A percentile compares a stretch with the other conserved stretches of the same genome.
These are phyloP conservation scores for Orbicella faveolata DNA, from an alignment of 64 coral and sea anemone genomes.

Conservation along the genomic window DNA sequence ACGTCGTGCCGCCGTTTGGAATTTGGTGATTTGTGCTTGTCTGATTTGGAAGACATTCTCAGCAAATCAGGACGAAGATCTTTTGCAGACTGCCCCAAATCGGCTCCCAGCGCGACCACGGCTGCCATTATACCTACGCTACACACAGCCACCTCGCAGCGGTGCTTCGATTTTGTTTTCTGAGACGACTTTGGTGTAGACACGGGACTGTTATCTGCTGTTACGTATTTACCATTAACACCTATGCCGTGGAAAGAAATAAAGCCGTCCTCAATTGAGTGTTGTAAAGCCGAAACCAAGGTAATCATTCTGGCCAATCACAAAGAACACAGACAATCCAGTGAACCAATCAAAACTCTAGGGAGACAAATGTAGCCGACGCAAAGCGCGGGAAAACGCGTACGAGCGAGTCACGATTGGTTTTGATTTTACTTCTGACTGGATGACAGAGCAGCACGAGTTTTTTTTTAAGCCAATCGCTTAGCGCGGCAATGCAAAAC, in stretches of 20 bases:
- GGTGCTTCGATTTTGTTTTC: constrained; percentile 52
- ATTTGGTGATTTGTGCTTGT: constrained; percentile 62
- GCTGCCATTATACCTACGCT: constrained; percentile 64
- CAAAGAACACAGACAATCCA: too few species aligned
- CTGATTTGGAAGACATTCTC: constrained; percentile 36
- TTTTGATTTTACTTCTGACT: too few species aligned
- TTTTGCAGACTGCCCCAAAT: constrained; percentile 51
- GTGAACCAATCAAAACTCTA: too few species aligned
- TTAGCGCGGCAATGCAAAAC: too few species aligned
- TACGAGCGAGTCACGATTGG: too few species aligned
- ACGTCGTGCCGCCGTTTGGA: constrained; percentile 76
- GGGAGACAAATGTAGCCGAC: too few species aligned
- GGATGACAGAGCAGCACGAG: too few species aligned
- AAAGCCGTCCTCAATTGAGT: too few species aligned
- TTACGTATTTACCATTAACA: constrained; percentile 44
- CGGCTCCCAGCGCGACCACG: constrained; percentile 47
- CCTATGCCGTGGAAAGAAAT: neutral
- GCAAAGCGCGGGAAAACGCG: too few species aligned
- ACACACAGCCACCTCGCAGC: constrained; percentile 66
- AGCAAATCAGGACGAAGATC: constrained; percentile 43
- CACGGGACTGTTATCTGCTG: constrained; percentile 73
- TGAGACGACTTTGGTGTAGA: constrained; percentile 47
- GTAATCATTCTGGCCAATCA: too few species aligned
- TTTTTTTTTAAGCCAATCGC: too few species aligned
- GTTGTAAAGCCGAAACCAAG: neutral